Percentiles rank a stretch among this genome's conserved stretches.
Conservation (phyloP, 2,888 invertebrate genomes). For the Pyrrhosoma nymphula region DNA sequence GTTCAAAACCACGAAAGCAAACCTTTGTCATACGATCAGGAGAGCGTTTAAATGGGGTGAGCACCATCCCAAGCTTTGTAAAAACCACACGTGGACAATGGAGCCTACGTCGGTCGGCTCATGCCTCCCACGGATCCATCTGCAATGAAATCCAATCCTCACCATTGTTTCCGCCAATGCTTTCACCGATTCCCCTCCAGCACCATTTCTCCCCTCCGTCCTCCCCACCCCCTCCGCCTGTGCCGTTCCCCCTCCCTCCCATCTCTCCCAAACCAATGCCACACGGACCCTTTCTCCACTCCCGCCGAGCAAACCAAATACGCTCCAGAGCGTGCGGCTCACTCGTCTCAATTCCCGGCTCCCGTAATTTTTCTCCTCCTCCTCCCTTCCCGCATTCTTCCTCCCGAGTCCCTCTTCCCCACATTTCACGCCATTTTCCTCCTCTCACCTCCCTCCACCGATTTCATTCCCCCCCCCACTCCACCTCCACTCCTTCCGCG, state of each 20-base stretch:
- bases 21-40: neutral
- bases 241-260: neutral
- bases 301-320: neutral
- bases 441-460: neutral
- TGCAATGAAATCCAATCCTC: conserved; percentile 1
- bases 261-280: neutral
- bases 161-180: neutral
- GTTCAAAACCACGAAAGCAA: neutral
- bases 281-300: neutral
- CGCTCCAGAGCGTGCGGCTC: neutral
- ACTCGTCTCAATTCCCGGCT: neutral
- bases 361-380: neutral
- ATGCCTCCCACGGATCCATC: conserved; percentile 10
- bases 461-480: conserved; percentile 25
- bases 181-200: neutral
- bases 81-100: neutral
- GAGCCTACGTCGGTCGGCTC: neutral
- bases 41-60: neutral
- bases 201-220: neutral
- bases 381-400: neutral
- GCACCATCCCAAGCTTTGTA: neutral
- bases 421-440: neutral
- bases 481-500: conserved; percentile 30
- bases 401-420: neutral
- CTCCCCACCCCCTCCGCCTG: neutral